phyloP scores from a whole-genome alignment of 1,140 invertebrate genomes.

The Monochamus saltuarius region DNA sequence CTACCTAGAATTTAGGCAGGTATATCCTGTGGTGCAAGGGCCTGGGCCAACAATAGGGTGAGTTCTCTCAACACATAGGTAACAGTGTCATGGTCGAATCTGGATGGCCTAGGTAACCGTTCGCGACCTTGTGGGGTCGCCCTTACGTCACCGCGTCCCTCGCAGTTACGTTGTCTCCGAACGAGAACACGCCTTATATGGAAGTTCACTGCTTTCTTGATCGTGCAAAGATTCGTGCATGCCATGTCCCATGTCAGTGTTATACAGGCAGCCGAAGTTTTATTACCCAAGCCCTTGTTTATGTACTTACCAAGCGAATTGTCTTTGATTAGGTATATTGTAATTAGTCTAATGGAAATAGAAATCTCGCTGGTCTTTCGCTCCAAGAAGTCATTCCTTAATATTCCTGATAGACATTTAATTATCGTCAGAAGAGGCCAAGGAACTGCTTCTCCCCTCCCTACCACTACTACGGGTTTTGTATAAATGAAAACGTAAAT shows the following conservation, averaged over 20 bases:
- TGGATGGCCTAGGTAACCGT: slow-evolving; percentile 3
- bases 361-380: too few relatives aligned
- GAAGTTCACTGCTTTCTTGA: neutral
- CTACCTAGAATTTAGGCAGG: too few relatives aligned
- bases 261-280: neutral
- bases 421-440: too few relatives aligned
- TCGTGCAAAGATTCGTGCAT: neutral
- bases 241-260: neutral
- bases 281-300: neutral
- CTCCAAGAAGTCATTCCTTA: too few relatives aligned
- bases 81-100: neutral
- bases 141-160: neutral
- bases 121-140: neutral
- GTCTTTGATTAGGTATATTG: too few relatives aligned
- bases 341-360: too few relatives aligned
- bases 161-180: neutral
- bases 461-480: too few relatives aligned
- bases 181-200: slow-evolving; percentile 1
- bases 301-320: too few relatives aligned
- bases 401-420: too few relatives aligned
- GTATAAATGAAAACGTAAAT: too few relatives aligned
- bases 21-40: too few relatives aligned
- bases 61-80: neutral
- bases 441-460: too few relatives aligned
- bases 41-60: neutral